These are phyloP conservation scores for Hiodon alosoides DNA, from an alignment of 2,113 vertebrate species.

Conservation along the genomic window DNA sequence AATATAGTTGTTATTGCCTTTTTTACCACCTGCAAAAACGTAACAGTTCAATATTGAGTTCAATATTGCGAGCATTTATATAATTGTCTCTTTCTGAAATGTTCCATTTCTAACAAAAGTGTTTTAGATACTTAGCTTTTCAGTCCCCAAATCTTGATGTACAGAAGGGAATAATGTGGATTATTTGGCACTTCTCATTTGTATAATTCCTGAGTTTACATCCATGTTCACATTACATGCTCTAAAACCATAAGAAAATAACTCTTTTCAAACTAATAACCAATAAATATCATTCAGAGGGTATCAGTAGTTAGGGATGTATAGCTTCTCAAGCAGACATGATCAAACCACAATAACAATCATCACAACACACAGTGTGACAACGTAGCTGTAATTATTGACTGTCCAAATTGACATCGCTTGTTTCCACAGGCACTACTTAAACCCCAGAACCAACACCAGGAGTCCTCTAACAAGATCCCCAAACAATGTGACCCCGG, in stretches of 20 bases:
- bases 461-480: neutral
- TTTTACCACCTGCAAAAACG: no score
- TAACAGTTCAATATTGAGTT: no score
- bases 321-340: neutral
- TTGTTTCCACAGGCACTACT: neutral
- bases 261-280: neutral
- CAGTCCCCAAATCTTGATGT: no score
- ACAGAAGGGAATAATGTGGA: no score
- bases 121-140: no score
- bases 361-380: neutral
- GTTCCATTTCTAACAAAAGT: no score
- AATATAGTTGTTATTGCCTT: no score
- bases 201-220: no score
- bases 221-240: no score
- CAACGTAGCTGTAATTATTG: neutral
- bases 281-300: neutral
- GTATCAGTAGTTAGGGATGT: neutral
- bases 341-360: neutral
- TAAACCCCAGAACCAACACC: conserved; percentile 6
- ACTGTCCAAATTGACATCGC: neutral
- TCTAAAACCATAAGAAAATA: neutral
- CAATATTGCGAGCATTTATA: no score
- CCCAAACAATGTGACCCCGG: conserved; percentile 7
- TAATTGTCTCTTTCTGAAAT: no score
- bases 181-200: no score